Evolutionary conservation across 2,113 vertebrate species (phyloP), one percentile per base, ranked within the genome.

Genomic region (Etia nguti): DNA sequence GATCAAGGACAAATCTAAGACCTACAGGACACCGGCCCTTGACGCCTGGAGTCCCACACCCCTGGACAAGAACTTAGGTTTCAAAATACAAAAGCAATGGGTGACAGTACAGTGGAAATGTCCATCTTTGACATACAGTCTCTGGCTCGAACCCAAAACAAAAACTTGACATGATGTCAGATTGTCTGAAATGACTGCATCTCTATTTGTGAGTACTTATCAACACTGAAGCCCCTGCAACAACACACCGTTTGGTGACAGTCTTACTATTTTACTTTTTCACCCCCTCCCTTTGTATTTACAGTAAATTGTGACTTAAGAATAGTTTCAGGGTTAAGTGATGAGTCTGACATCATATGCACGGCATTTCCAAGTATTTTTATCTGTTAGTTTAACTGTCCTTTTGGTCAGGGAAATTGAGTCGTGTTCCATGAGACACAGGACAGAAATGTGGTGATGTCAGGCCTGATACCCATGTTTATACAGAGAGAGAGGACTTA

Each of bases 401-500:
- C 29, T 20, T 1, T 0, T 8, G 79, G 22, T 31, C 15, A 4
- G 59, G 6, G 9, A 41, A 15, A 4, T 36, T 31, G 12, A 12
- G 24, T n/a, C 1, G 50, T 34, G 20, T 82, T 80, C 68, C 65
- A 73, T 60, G 83, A 90, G 36, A 86, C 82, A 86, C 75, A 38
- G 82, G 20, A 77, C 60, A 79, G 48, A 57, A 16, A 50, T 2
- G 31, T n/a, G 43, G 55, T 88, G 92, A 88, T 34, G 86, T 90
- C 85, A 57, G 38, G 65, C 88, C 90, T 93, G 90, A 88, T 11
- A 90, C 24, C 29, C 62, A 92, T 91, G 88, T 94, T 55, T 36
- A 24, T 88, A 75, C 16, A 59, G 80, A 75, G 56, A 82, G 11
- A 57, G 68, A 29, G 24, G 48, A 43, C 83, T 88, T 88, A 88